Conservation (phyloP, 2,888 invertebrate species). For the Candidula unifasciata region DNA sequence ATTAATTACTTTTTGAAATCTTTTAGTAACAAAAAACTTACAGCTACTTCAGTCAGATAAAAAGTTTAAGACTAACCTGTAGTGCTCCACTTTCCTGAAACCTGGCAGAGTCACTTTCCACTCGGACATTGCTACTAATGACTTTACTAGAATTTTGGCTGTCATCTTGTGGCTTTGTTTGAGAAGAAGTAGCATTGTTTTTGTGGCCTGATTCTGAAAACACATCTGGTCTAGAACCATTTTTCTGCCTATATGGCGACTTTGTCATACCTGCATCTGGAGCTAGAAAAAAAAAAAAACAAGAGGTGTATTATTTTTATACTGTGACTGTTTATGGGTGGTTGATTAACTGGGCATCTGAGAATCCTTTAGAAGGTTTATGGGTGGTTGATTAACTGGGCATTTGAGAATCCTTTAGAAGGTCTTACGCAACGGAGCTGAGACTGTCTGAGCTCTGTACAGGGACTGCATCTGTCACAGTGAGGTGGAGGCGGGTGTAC, state of each 20-base stretch:
- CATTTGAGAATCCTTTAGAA: no score
- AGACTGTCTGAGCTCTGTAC: no score
- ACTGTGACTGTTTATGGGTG: no score
- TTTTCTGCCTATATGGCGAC: neutral
- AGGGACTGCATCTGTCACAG: no score
- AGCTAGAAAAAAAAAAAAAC: constrained; percentile 3
- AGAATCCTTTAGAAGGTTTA: no score
- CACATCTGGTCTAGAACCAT: neutral
- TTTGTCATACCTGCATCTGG: neutral
- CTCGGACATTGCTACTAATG: constrained; percentile 12
- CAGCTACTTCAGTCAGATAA: neutral
- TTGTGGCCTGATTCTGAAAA: neutral
- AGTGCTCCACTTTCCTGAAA: no score
- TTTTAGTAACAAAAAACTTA: neutral
- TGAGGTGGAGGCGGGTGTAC: no score
- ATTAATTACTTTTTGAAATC: neutral
- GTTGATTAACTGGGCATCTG: no score
- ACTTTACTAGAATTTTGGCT: neutral
- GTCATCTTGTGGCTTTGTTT: neutral
- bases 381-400: no score
- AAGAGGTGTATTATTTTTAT: no score
- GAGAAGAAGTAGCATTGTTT: neutral
- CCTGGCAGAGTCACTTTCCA: constrained; percentile 8
- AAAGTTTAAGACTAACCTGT: constrained; percentile 1
- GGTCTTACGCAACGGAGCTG: no score